Conservation (phyloP, 2,888 invertebrate genomes). For the Timema cristinae region DNA sequence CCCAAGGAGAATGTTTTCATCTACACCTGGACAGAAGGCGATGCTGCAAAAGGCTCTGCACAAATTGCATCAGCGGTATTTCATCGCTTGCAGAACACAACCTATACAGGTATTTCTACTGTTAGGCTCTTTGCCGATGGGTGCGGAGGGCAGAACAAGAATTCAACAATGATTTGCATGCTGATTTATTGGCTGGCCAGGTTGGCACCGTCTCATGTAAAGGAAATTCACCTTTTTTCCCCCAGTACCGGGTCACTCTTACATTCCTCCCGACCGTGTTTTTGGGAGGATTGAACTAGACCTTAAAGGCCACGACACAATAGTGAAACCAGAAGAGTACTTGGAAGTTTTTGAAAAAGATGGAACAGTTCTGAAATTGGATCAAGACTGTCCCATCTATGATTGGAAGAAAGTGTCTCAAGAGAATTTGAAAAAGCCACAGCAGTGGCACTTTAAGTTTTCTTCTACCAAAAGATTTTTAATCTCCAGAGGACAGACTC, state of each 20-base stretch:
- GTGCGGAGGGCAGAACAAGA: slow-evolving; percentile 18
- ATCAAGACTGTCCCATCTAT: neutral
- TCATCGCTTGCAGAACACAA: slow-evolving; percentile 10
- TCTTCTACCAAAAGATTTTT: slow-evolving; percentile 6
- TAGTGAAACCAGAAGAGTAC: slow-evolving; percentile 5
- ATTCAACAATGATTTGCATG: slow-evolving; percentile 17
- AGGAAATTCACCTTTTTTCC: neutral
- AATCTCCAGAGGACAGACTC: neutral
- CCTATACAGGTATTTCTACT: slow-evolving; percentile 7
- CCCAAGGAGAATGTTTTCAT: slow-evolving; percentile 34
- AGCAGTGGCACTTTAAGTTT: slow-evolving; percentile 6
- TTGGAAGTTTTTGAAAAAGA: neutral
- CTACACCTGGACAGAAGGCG: slow-evolving; percentile 39
- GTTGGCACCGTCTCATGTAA: neutral
- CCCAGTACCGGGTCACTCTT: neutral
- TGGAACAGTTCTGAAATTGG: neutral
- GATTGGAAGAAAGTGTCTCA: neutral
- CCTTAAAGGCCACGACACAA: neutral
- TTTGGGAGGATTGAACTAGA: neutral
- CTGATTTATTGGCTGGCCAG: slow-evolving; percentile 3
- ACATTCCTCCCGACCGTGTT: neutral
- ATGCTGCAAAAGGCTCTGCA: slow-evolving; percentile 37
- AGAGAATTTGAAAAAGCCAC: neutral
- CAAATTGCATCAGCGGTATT: slow-evolving; percentile 29
- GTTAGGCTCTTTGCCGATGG: slow-evolving; percentile 17